Evolutionary conservation across 2,797 vertebrate species (phyloP).

Genomic region (Miichthys miiuy): DNA sequence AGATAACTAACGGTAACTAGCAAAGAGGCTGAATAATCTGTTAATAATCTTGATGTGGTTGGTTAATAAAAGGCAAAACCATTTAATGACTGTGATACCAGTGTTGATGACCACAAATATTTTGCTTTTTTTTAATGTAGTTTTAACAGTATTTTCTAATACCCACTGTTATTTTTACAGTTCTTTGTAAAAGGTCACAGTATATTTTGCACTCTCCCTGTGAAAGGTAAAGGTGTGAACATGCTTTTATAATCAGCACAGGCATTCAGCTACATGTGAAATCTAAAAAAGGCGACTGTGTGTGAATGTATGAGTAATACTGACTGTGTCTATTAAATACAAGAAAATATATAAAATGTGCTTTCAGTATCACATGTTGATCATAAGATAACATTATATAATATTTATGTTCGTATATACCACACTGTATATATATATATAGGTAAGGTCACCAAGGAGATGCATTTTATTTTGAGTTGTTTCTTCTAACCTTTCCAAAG

Average conservation of each 20-base stretch:
- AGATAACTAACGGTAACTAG: not conserved
- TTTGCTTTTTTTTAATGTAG: not conserved
- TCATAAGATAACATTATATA: not conserved
- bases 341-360: not conserved
- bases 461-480: not conserved
- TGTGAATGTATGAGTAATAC: not conserved
- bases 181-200: not conserved
- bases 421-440: too few species aligned
- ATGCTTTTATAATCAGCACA: not conserved
- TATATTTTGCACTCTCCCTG: not conserved
- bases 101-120: not conserved
- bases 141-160: not conserved
- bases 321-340: not conserved
- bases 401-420: not conserved
- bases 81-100: not conserved
- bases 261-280: not conserved
- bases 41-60: not conserved
- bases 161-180: not conserved
- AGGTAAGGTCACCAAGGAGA: not conserved
- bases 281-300: not conserved
- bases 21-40: not conserved
- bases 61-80: not conserved
- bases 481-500: not conserved
- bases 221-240: constrained; percentile 1
- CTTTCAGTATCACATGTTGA: not conserved